These are phyloP conservation scores for Byasa hedistus DNA, from an alignment of 2,888 invertebrate genomes.

Conservation along the genomic window DNA sequence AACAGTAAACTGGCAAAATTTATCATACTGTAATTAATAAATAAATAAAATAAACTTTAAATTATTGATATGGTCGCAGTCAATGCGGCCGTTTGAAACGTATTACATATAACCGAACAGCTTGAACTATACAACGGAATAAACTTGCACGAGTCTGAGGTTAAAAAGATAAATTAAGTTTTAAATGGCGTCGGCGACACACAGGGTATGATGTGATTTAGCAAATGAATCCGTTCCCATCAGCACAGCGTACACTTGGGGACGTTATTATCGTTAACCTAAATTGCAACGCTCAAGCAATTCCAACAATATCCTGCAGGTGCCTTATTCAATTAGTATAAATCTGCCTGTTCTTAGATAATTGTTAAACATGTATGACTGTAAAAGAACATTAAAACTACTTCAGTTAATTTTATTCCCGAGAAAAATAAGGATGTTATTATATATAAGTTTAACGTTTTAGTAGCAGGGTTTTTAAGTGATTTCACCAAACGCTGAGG, in stretches of 20 bases:
- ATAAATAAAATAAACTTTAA: too few species aligned
- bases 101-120: too few species aligned
- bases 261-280: slow-evolving; percentile 11
- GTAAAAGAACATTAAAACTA: neutral
- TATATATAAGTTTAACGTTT: too few species aligned
- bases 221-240: slow-evolving; percentile 10
- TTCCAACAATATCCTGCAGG: slow-evolving; percentile 11
- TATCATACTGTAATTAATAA: too few species aligned
- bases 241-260: neutral
- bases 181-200: neutral
- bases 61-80: too few species aligned
- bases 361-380: neutral
- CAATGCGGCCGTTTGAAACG: too few species aligned
- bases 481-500: too few species aligned
- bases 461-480: too few species aligned
- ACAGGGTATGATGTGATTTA: slow-evolving; percentile 3
- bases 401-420: neutral
- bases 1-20: too few species aligned
- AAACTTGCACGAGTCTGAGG: neutral
- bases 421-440: too few species aligned
- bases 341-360: slow-evolving; percentile 5
- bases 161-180: neutral
- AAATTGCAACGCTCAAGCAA: slow-evolving; percentile 16
- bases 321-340: slow-evolving; percentile 23
- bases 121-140: too few species aligned